These are phyloP conservation scores for Ochlodes sylvanus DNA, from an alignment of 2,888 invertebrate species.

Conservation along the genomic window DNA sequence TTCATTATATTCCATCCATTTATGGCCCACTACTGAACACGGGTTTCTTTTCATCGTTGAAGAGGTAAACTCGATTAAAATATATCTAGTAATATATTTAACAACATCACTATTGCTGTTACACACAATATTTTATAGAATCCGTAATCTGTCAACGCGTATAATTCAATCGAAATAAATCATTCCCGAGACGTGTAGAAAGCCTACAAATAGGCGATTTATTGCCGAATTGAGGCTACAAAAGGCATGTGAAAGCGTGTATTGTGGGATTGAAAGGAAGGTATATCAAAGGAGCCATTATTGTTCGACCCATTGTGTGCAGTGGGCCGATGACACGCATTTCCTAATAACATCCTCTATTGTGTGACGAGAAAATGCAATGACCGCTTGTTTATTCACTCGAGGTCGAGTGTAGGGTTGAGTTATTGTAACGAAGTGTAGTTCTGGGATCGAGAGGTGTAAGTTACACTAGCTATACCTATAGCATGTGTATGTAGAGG, in stretches of 20 bases:
- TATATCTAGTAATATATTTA: too few species aligned
- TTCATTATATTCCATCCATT: too few species aligned
- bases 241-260: slow-evolving; percentile 46
- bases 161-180: slow-evolving; percentile 22
- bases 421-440: slow-evolving; percentile 8
- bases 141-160: neutral
- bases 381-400: slow-evolving; percentile 4
- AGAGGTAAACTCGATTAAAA: too few species aligned
- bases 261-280: slow-evolving; percentile 45
- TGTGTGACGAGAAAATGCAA: slow-evolving; percentile 19
- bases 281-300: slow-evolving; percentile 50
- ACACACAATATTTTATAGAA: neutral
- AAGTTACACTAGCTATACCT: too few species aligned
- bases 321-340: slow-evolving; percentile 36
- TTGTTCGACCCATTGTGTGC: slow-evolving; percentile 32
- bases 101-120: neutral
- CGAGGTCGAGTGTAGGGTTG: slow-evolving; percentile 1
- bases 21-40: too few species aligned
- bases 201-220: slow-evolving; percentile 43
- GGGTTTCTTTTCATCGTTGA: too few species aligned
- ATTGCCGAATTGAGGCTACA: slow-evolving; percentile 45
- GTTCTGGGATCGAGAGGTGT: too few species aligned
- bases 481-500: too few species aligned
- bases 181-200: neutral
- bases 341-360: slow-evolving; percentile 33